Percentiles rank a stretch among this genome's conserved stretches.
Evolutionary conservation across 2,888 invertebrate species (phyloP).

Genomic region (Atethmia centrago): DNA sequence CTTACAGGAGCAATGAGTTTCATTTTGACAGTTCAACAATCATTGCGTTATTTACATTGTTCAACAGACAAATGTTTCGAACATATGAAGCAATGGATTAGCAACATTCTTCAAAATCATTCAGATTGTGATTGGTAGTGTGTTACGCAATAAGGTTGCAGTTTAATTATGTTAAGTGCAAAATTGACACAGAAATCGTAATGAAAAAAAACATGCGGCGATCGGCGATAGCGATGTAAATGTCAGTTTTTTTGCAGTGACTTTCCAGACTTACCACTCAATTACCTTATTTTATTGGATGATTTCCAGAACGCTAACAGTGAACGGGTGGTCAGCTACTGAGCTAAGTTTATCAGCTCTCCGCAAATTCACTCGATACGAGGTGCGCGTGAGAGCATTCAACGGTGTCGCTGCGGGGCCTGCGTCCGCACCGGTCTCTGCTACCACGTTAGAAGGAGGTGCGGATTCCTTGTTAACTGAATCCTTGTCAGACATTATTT

Average conservation of each 20-base stretch:
- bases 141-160: too few species aligned
- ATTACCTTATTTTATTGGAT: neutral
- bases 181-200: neutral
- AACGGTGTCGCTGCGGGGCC: constrained; percentile 95
- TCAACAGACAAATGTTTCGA: too few species aligned
- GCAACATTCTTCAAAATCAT: too few species aligned
- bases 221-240: neutral
- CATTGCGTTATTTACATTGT: too few species aligned
- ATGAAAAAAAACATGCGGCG: neutral
- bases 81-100: too few species aligned
- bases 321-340: constrained; percentile 93
- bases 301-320: constrained; percentile 88
- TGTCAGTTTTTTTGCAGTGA: neutral
- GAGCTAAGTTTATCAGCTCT: constrained; percentile 92
- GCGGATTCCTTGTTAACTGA: constrained; percentile 32
- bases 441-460: constrained; percentile 94
- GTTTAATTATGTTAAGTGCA: neutral
- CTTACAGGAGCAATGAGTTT: too few species aligned
- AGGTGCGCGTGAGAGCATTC: constrained; percentile 94
- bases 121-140: too few species aligned
- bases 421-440: constrained; percentile 92
- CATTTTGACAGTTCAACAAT: too few species aligned
- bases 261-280: neutral
- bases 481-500: neutral
- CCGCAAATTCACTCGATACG: constrained; percentile 95